Conservation (phyloP, 2,797 vertebrate genomes). For the Tachyglossus aculeatus region DNA sequence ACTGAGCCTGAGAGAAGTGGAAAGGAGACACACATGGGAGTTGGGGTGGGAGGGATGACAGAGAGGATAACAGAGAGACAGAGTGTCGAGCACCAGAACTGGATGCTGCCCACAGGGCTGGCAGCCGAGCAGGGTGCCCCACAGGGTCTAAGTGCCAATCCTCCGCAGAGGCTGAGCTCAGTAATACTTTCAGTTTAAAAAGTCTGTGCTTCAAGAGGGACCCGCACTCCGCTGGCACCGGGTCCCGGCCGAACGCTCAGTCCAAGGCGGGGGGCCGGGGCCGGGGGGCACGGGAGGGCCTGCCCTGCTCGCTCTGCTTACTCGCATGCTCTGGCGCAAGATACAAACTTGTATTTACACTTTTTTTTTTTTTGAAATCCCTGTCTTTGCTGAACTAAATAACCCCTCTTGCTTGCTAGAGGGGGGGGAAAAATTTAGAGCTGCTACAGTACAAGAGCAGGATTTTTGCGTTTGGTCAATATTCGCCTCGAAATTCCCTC, state of each 20-base stretch:
- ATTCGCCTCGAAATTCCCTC: slow-evolving; percentile 54
- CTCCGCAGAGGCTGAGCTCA: slow-evolving; percentile 70
- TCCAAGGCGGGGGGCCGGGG: slow-evolving; percentile 31
- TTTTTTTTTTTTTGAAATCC: too few relatives aligned
- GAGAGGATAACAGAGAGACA: too few relatives aligned
- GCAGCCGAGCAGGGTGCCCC: slow-evolving; percentile 54
- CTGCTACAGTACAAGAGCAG: slow-evolving; percentile 78
- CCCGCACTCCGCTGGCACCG: slow-evolving; percentile 49
- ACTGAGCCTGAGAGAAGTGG: too few relatives aligned
- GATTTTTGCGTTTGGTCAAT: slow-evolving; percentile 70
- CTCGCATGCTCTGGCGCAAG: slow-evolving; percentile 38
- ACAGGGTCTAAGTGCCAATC: slow-evolving; percentile 70
- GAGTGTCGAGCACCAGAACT: slow-evolving; percentile 61
- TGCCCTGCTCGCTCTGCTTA: slow-evolving; percentile 35
- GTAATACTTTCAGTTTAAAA: slow-evolving; percentile 72
- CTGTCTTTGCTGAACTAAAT: slow-evolving; percentile 57
- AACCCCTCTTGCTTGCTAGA: slow-evolving; percentile 70
- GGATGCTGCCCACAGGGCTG: slow-evolving; percentile 56
- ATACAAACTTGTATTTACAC: slow-evolving; percentile 55
- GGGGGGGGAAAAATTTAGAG: slow-evolving; percentile 53
- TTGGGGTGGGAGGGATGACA: too few relatives aligned
- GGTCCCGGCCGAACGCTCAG: slow-evolving; percentile 70
- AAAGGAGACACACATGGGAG: too few relatives aligned
- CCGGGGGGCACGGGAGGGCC: slow-evolving; percentile 38
- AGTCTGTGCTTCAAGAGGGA: slow-evolving; percentile 79